Conservation (phyloP, 1,140 invertebrate genomes). For the Lysiphlebus fabarum region DNA sequence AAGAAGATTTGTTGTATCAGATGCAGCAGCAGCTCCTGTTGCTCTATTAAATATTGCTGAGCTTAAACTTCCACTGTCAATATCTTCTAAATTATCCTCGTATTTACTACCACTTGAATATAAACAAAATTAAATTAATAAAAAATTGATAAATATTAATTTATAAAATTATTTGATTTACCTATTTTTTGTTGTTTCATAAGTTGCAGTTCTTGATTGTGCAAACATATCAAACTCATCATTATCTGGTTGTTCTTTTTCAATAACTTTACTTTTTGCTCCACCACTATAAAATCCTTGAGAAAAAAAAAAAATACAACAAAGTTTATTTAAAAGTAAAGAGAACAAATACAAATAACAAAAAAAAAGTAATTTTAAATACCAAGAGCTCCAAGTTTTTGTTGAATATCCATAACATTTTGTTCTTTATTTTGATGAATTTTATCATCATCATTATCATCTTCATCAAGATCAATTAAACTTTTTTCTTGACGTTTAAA, state of each 20-base stretch:
- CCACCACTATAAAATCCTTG: conserved; percentile 35
- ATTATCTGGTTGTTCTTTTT: conserved; percentile 52
- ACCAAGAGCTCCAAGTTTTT: too few relatives aligned
- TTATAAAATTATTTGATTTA: conserved; percentile 37
- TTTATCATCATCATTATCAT: conserved; percentile 49
- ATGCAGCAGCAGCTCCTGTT: conserved; percentile 32
- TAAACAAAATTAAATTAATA: conserved; percentile 22
- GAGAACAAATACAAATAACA: too few relatives aligned
- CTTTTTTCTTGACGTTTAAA: conserved; percentile 46
- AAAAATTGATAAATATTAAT: conserved; percentile 1
- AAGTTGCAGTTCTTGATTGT: conserved; percentile 75
- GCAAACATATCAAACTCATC: conserved; percentile 92
- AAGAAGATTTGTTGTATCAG: conserved; percentile 18
- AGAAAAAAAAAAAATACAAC: conserved; percentile 16
- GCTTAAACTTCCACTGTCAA: conserved; percentile 51
- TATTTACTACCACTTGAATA: conserved; percentile 67
- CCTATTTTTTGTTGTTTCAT: conserved; percentile 69
- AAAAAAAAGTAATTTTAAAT: not conserved
- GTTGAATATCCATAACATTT: too few relatives aligned
- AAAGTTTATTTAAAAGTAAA: too few relatives aligned
- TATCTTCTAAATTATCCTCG: conserved; percentile 67
- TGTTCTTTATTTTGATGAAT: too few relatives aligned
- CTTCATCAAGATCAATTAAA: conserved; percentile 65
- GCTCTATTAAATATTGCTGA: conserved; percentile 48
- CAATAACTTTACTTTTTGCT: conserved; percentile 30